Conservation (phyloP, 1,140 invertebrate species). For the Brachionus koreanus region DNA sequence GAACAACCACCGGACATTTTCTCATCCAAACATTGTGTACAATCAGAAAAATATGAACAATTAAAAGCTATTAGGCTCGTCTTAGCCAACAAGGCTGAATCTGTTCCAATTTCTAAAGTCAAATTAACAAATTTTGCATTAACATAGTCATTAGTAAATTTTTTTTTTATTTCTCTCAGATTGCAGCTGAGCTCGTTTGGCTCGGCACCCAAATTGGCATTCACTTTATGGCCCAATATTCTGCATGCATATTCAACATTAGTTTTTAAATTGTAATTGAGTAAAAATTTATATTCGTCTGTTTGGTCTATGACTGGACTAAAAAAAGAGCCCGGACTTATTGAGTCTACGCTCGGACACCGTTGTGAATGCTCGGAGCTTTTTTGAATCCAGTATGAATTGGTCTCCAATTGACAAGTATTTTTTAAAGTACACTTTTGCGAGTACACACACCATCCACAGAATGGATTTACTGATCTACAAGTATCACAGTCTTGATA, state of each 20-base stretch:
- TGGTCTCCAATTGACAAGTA: neutral
- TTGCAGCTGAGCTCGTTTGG: neutral
- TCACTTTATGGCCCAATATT: neutral
- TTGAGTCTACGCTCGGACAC: neutral
- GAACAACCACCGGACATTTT: slow-evolving; percentile 3
- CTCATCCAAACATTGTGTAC: slow-evolving; percentile 11
- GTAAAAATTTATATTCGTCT: neutral
- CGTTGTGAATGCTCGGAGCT: neutral
- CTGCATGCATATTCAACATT: neutral
- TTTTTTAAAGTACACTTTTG: slow-evolving; percentile 15
- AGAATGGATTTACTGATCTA: slow-evolving; percentile 9
- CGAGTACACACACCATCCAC: slow-evolving; percentile 33
- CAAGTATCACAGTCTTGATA: slow-evolving; percentile 2
- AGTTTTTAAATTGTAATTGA: neutral
- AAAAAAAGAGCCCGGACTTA: slow-evolving; percentile 17
- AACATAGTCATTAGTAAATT: neutral
- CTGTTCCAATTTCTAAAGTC: neutral
- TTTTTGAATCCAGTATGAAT: neutral
- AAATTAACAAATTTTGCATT: slow-evolving; percentile 8
- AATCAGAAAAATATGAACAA: slow-evolving; percentile 37
- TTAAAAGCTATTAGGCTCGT: slow-evolving; percentile 13
- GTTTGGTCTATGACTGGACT: neutral
- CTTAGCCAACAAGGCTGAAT: neutral
- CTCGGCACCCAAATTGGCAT: neutral
- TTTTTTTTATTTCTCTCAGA: neutral